A percentile compares a stretch with the other conserved stretches of the same genome.
Conservation (phyloP, 2,113 vertebrate genomes). For the Cyanoderma ruficeps region DNA sequence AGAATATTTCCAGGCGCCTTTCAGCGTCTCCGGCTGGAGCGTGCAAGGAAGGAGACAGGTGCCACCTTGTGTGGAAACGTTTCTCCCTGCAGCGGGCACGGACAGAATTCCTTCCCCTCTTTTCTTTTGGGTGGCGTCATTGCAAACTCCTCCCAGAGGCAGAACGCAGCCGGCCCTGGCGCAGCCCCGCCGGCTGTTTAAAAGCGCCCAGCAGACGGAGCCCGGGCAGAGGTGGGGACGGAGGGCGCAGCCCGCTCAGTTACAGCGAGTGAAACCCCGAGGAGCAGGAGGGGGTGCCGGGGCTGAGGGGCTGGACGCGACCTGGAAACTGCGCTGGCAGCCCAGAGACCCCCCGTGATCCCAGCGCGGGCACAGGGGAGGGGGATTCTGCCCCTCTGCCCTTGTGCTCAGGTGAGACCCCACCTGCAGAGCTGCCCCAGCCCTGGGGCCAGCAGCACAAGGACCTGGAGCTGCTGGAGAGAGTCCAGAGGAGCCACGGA, state of each 20-base stretch:
- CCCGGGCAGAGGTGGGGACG: rapidly evolving
- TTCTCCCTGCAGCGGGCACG: background rate
- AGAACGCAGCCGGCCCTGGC: rapidly evolving
- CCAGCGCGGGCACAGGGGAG: background rate
- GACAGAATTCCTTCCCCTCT: background rate
- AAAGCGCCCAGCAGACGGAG: rapidly evolving
- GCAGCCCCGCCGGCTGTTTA: rapidly evolving
- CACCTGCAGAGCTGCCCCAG: background rate
- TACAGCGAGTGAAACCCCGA: rapidly evolving
- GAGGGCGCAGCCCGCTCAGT: rapidly evolving
- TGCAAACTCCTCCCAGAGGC: background rate
- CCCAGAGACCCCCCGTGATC: background rate
- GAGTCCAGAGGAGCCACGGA: rapidly evolving
- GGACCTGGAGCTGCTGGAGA: background rate
- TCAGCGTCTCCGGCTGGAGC: background rate
- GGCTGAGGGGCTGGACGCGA: background rate
- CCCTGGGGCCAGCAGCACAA: background rate
- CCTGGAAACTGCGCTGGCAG: background rate
- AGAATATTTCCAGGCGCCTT: background rate
- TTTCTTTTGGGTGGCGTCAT: rapidly evolving
- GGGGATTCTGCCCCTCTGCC: background rate
- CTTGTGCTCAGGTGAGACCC: background rate
- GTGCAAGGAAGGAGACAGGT: constrained; percentile 7
- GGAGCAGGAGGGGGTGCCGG: no score
- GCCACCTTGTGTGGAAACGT: constrained; percentile 46